Evolutionary conservation across 2,797 vertebrate genomes (phyloP).

Genomic region (Emydoidea blandingii): DNA sequence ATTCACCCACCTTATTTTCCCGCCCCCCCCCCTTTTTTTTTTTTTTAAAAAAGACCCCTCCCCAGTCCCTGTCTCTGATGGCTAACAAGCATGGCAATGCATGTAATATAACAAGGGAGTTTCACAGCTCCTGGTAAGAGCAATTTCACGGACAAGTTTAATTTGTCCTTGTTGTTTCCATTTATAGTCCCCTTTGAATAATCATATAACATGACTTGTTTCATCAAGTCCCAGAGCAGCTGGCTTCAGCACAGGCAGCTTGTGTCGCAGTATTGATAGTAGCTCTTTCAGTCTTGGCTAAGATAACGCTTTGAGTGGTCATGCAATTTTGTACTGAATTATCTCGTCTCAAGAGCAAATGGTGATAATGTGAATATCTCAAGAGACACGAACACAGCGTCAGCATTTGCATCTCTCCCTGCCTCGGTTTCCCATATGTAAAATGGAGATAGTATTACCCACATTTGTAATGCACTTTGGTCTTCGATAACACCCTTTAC

Average conservation of each 20-base stretch:
- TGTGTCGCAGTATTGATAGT: background rate
- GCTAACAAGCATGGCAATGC: background rate
- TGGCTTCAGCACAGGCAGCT: background rate
- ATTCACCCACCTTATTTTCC: background rate
- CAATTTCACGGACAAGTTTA: background rate
- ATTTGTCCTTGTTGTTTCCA: background rate
- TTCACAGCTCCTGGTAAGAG: background rate
- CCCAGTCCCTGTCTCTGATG: background rate
- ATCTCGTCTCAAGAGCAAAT: background rate
- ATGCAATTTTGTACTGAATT: background rate
- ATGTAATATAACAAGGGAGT: background rate
- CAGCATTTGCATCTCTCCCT: background rate
- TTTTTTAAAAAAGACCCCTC: background rate
- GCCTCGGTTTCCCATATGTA: background rate
- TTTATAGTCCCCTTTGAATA: background rate
- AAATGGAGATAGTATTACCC: background rate
- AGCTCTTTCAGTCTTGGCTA: background rate
- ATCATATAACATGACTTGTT: background rate
- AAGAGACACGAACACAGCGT: background rate
- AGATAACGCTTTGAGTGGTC: background rate
- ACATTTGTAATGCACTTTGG: background rate
- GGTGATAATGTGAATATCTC: fast-evolving
- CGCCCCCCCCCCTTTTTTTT: background rate
- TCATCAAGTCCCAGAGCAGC: background rate
- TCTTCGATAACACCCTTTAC: background rate